Evolutionary conservation across 2,113 vertebrate species (phyloP).

Genomic region (Eira barbara): DNA sequence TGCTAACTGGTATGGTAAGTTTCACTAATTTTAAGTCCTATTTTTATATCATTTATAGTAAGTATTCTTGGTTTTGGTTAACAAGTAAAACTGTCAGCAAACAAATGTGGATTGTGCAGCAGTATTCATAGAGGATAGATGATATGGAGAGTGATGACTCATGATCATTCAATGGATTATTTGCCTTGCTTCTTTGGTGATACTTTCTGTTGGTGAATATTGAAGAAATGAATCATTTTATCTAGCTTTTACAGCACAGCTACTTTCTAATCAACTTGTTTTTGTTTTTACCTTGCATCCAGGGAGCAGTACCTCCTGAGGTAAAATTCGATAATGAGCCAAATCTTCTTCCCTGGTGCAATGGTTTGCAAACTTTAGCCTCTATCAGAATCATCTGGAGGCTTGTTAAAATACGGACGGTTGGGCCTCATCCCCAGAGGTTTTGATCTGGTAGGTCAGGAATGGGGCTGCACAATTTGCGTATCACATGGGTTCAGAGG

Average conservation of each 20-base stretch:
- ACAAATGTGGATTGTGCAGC: not conserved
- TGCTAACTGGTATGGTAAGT: conserved; percentile 15
- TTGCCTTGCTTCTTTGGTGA: conserved; percentile 2
- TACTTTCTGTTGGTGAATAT: not conserved
- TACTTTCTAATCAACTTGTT: conserved; percentile 42
- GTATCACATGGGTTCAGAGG: not conserved
- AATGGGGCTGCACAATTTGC: not conserved
- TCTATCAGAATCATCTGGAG: not conserved
- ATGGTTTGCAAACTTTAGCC: not conserved
- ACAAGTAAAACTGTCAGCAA: conserved; percentile 45
- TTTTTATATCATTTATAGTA: conserved; percentile 43
- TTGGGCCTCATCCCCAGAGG: not conserved
- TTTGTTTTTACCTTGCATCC: conserved; percentile 28
- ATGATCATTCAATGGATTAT: not conserved
- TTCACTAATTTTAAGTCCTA: conserved; percentile 35
- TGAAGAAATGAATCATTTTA: conserved; percentile 25
- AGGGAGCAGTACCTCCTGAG: not conserved
- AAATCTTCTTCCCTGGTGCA: not conserved
- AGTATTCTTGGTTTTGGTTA: conserved; percentile 36
- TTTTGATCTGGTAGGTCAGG: not conserved
- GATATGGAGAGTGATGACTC: not conserved
- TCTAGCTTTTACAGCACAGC: not conserved
- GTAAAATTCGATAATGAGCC: not conserved
- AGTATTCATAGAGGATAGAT: not conserved
- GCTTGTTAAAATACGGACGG: conserved; percentile 2